Conservation (phyloP, 2,888 invertebrate species). For the Epinotia demarniana region DNA sequence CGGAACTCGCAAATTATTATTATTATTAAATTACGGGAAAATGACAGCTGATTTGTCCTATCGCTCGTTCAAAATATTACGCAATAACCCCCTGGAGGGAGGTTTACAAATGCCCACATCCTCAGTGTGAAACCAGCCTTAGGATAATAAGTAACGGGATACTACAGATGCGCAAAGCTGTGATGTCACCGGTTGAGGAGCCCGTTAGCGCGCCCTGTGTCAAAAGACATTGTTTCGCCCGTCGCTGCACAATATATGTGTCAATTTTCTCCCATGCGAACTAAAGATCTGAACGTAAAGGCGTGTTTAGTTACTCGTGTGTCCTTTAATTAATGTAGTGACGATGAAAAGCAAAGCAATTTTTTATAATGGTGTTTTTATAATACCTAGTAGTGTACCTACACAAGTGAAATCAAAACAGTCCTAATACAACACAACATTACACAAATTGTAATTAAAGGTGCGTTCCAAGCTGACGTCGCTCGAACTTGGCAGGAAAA, state of each 20-base stretch:
- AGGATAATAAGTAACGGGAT: slow-evolving; percentile 22
- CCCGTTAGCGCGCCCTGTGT: slow-evolving; percentile 15
- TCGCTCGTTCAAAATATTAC: too few relatives aligned
- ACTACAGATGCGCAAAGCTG: slow-evolving; percentile 8
- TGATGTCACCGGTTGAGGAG: slow-evolving; percentile 13
- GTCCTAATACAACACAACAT: too few relatives aligned
- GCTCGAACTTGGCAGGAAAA: slow-evolving; percentile 7
- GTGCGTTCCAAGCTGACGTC: slow-evolving; percentile 46
- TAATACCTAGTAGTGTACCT: too few relatives aligned
- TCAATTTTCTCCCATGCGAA: slow-evolving; percentile 1
- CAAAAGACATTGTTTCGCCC: slow-evolving; percentile 21
- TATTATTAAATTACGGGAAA: too few relatives aligned
- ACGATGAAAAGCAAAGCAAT: too few relatives aligned
- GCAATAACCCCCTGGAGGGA: not conserved
- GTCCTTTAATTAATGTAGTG: not conserved
- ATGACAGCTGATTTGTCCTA: too few relatives aligned
- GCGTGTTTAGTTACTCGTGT: not conserved
- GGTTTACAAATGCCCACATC: not conserved
- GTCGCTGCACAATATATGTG: slow-evolving; percentile 2
- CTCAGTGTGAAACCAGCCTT: not conserved
- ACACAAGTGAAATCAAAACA: too few relatives aligned
- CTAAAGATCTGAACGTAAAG: not conserved
- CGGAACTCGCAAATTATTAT: too few relatives aligned
- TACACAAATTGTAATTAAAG: slow-evolving; percentile 63
- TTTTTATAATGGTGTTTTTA: too few relatives aligned